These are phyloP conservation scores for Phrynosoma blainvillii DNA, from an alignment of 2,113 vertebrate genomes.

Conservation along the genomic window DNA sequence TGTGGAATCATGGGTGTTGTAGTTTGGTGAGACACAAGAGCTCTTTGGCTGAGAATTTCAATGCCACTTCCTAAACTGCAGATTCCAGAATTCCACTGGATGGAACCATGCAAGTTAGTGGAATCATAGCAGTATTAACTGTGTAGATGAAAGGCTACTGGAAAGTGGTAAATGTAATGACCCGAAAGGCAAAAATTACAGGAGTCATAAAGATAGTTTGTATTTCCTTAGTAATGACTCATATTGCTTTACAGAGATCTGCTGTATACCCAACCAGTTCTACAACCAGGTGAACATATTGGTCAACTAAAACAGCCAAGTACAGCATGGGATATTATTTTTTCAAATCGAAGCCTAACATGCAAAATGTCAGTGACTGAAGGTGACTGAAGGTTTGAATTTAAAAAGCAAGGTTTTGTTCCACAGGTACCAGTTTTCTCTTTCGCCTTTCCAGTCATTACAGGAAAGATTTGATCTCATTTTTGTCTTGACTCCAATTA, in stretches of 20 bases:
- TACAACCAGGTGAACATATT: neutral
- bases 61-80: too few species aligned
- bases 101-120: too few species aligned
- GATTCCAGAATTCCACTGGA: too few species aligned
- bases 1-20: too few species aligned
- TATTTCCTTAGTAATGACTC: neutral
- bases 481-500: constrained; percentile 38
- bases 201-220: neutral
- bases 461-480: constrained; percentile 40
- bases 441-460: constrained; percentile 34
- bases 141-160: too few species aligned
- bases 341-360: constrained; percentile 22
- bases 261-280: neutral
- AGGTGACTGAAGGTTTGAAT: constrained; percentile 32
- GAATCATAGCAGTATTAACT: too few species aligned
- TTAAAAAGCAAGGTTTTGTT: constrained; percentile 19
- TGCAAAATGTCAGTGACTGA: neutral
- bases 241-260: neutral
- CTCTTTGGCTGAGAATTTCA: too few species aligned
- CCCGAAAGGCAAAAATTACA: neutral
- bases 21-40: too few species aligned
- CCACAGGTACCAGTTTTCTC: neutral
- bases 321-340: neutral
- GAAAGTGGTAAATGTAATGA: neutral
- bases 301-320: neutral